Evolutionary conservation across 2,113 vertebrate species (phyloP), one percentile per base, ranked within the genome.

Genomic region (Callipepla squamata): DNA sequence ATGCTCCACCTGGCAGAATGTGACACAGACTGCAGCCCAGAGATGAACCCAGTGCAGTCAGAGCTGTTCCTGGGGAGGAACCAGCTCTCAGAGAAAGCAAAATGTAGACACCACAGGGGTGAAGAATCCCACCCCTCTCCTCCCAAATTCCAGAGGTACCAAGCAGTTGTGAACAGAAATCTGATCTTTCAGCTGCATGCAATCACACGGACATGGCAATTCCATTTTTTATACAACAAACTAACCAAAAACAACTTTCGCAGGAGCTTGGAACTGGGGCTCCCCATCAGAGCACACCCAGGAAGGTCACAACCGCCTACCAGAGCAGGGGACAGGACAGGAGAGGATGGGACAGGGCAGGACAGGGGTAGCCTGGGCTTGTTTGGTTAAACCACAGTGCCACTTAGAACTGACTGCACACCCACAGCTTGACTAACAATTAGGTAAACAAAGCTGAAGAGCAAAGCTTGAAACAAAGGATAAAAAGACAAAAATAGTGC

Each of bases 291-390:
- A 26, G 61, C 11, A 61, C 34, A 9, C 17, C 55, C 67, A 47
- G 0, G 40, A 62, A 63, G 26, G 51, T 8, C 15, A 14, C 5
- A 5, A 53, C 26, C 15, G 16, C 15, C 26, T 53, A 26, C 51
- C 40, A 40, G 40, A 13, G 40, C 40, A 13, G 40, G 40, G 13
- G 40, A 12, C 40, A 40, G 40, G 40, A 40, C 40, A 40, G 40
- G 11, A 40, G 10, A 13, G 40, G 40, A 40, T 12, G 13, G 40
- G 11, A 40, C 40, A 40, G 40, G 40, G 1, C 3, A 40, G 36
- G 57, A 13, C 2, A 40, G 7, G 13, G 45, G 38, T 4, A 68
- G 8, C 53, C 67, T 16, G 4, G 36, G 1, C 8, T 1, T 3
- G 10, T 57, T 32, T 13, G 30, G 15, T 9, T 45, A 13, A 13